A percentile compares a stretch with the other conserved stretches of the same genome.
These are phyloP conservation scores for Melanotaenia parkinsoni DNA, from an alignment of 2,797 vertebrate genomes.

Conservation along the genomic window DNA sequence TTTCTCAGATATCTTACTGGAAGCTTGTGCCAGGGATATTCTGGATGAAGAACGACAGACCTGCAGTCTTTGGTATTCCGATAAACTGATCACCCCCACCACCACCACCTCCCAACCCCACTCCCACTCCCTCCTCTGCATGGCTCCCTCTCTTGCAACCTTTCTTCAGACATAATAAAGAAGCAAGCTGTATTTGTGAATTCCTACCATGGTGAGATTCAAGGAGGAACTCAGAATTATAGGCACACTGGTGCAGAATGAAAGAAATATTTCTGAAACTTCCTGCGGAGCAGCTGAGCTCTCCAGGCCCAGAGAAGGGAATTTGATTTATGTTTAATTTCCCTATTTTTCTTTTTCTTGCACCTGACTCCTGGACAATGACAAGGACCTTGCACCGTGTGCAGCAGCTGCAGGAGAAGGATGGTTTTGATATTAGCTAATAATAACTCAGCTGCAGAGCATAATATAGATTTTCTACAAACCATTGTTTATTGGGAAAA, in stretches of 20 bases:
- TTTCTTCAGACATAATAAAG: conserved; percentile 50
- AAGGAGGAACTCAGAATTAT: conserved; percentile 61
- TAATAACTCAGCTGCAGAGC: conserved; percentile 45
- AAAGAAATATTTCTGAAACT: conserved; percentile 63
- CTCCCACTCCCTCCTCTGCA: conserved; percentile 12
- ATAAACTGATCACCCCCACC: conserved; percentile 41
- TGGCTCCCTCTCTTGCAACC: conserved; percentile 11
- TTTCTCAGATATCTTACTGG: conserved; percentile 10
- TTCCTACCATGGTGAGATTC: conserved; percentile 41
- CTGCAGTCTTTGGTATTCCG: conserved; percentile 29
- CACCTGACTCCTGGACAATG: conserved; percentile 70
- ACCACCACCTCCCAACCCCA: neutral
- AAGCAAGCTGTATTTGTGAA: conserved; percentile 52
- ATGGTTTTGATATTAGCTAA: conserved; percentile 17
- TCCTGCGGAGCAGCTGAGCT: conserved; percentile 69
- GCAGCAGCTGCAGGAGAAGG: conserved; percentile 57
- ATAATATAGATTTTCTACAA: conserved; percentile 20
- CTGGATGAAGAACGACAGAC: neutral
- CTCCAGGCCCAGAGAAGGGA: conserved; percentile 38
- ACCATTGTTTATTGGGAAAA: neutral
- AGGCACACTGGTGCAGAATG: conserved; percentile 41
- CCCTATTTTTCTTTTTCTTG: conserved; percentile 43
- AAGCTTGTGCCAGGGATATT: conserved; percentile 1
- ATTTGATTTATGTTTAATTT: conserved; percentile 75
- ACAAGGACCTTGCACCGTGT: conserved; percentile 31